phyloP scores from a whole-genome alignment of 2,797 vertebrate genomes.

The Setipinna tenuifilis region DNA sequence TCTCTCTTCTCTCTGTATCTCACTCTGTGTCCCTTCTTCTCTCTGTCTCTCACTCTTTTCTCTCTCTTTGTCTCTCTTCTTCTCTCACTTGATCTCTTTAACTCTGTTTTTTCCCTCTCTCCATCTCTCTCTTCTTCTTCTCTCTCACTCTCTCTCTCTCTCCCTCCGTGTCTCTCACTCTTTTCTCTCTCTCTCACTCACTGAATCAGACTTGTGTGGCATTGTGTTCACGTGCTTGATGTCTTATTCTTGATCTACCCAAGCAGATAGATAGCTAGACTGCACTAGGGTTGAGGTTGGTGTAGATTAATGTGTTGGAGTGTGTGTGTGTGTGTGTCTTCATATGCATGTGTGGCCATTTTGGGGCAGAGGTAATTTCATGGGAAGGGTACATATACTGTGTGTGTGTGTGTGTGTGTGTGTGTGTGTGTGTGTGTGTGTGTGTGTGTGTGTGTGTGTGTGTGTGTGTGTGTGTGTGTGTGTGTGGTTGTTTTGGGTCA shows the following conservation, averaged over 20 bases:
- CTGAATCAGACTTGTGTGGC: background rate
- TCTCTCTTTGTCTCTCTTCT: background rate
- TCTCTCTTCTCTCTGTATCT: constrained; percentile 2
- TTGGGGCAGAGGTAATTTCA: background rate
- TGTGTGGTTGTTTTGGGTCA: background rate
- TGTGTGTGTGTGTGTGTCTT: background rate
- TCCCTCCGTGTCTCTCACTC: background rate
- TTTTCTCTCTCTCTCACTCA: background rate
- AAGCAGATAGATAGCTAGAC: no score
- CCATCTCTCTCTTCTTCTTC: background rate
- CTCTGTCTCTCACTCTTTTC: background rate
- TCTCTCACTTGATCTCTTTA: background rate
- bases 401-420: background rate
- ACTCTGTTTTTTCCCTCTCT: background rate
- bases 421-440: background rate
- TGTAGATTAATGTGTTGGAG: background rate
- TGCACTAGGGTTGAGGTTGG: no score
- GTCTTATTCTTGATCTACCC: no score
- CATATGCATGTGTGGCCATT: background rate
- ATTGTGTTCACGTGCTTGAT: no score
- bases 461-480: background rate
- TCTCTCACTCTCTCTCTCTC: background rate
- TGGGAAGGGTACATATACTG: no score
- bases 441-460: background rate
- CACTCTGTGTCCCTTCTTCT: constrained; percentile 1